Evolutionary conservation across 1,140 invertebrate genomes (phyloP).

Genomic region (Harlomillsia oculata): DNA sequence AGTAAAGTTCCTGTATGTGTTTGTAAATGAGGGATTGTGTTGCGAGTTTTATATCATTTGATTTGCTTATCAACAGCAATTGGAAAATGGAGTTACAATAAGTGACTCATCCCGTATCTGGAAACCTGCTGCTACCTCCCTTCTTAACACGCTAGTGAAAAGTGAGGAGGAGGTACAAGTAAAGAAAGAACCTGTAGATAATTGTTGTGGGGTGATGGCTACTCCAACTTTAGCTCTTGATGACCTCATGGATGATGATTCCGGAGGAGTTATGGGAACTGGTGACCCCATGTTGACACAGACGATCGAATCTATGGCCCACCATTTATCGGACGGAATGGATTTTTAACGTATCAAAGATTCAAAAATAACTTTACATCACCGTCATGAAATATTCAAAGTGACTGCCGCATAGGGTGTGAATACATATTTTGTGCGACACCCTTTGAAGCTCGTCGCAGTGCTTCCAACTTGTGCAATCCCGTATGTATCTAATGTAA

Average conservation of each 20-base stretch:
- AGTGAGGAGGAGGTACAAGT: slow-evolving; percentile 1
- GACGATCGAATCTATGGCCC: slow-evolving; percentile 1
- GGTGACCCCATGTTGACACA: slow-evolving; percentile 18
- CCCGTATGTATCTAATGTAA: too few species aligned
- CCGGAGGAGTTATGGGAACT: slow-evolving; percentile 2
- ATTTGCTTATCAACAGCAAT: neutral
- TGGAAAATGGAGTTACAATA: slow-evolving; percentile 4
- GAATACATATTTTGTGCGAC: too few species aligned
- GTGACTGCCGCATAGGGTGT: too few species aligned
- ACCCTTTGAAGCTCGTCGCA: too few species aligned
- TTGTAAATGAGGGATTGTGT: neutral
- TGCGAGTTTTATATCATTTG: neutral
- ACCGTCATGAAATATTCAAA: too few species aligned
- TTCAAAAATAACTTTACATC: too few species aligned
- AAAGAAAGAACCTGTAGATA: slow-evolving; percentile 12
- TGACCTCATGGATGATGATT: slow-evolving; percentile 23
- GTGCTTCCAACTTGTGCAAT: too few species aligned
- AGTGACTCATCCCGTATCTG: slow-evolving; percentile 1
- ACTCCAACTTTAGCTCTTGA: neutral
- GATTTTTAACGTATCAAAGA: too few species aligned
- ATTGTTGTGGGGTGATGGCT: neutral
- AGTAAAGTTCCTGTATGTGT: neutral
- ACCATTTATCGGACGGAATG: slow-evolving; percentile 10
- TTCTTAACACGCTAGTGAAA: neutral
- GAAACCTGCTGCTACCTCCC: slow-evolving; percentile 1